Percentiles rank a stretch among this genome's conserved stretches.
Evolutionary conservation across 2,113 vertebrate genomes (phyloP).

Genomic region (Scartelaos histophorus): DNA sequence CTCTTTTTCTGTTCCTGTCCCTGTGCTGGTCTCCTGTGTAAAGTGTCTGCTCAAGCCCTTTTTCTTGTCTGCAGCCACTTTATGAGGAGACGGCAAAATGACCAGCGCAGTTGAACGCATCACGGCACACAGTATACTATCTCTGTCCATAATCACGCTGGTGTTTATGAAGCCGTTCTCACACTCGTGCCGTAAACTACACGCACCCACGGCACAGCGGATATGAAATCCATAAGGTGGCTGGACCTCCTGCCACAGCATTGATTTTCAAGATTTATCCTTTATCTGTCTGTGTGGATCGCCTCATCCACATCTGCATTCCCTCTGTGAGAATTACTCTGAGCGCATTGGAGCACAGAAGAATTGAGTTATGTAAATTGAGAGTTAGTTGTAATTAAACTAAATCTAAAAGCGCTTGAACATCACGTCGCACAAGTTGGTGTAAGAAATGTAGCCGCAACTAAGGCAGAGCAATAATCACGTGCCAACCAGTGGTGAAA

Average conservation of each 20-base stretch:
- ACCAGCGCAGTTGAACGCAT: conserved; percentile 24
- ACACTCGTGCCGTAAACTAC: conserved; percentile 58
- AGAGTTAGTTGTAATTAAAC: too few relatives aligned
- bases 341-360: background rate
- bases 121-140: conserved; percentile 31
- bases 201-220: conserved; percentile 37
- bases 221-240: conserved; percentile 65
- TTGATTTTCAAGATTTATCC: conserved; percentile 52
- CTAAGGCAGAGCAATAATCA: too few relatives aligned
- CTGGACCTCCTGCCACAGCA: conserved; percentile 38
- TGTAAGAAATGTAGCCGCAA: too few relatives aligned
- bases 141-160: conserved; percentile 46
- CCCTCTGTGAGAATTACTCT: background rate
- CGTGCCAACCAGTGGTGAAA: too few relatives aligned
- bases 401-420: too few relatives aligned
- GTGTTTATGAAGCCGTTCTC: conserved; percentile 56
- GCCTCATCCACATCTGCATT: conserved; percentile 33
- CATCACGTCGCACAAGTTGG: too few relatives aligned
- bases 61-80: conserved; percentile 44
- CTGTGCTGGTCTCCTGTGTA: conserved; percentile 17
- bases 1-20: conserved; percentile 23
- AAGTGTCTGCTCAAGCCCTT: conserved; percentile 24
- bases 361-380: background rate
- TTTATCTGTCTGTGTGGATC: conserved; percentile 33
- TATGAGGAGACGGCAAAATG: conserved; percentile 42